Percentiles rank a stretch among this genome's conserved stretches.
These are phyloP conservation scores for Caenorhabditis sp. DNA, from an alignment of 2,888 invertebrate genomes.

Conservation along the genomic window DNA sequence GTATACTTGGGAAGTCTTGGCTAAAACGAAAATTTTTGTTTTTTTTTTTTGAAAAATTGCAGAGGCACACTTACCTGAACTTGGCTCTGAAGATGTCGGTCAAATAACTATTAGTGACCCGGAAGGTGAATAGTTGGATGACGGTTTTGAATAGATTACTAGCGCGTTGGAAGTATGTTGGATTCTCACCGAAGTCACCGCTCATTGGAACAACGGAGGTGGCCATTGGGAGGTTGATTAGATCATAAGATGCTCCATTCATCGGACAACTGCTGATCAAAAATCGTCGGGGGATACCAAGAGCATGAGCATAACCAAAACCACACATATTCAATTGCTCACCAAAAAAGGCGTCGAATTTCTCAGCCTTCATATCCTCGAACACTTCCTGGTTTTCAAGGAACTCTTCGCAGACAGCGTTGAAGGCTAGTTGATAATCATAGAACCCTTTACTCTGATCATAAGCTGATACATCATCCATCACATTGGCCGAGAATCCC, in stretches of 20 bases:
- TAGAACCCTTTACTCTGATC: background rate
- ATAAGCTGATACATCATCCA: background rate
- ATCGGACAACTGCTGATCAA: constrained; percentile 46
- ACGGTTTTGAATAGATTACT: constrained; percentile 9
- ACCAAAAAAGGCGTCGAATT: constrained; percentile 54
- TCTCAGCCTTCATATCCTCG: constrained; percentile 30
- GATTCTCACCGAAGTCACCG: constrained; percentile 12
- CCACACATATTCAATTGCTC: constrained; percentile 57
- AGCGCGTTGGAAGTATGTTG: constrained; percentile 22
- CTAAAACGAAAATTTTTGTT: constrained; percentile 27
- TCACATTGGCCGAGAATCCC: background rate
- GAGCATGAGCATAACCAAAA: constrained; percentile 42
- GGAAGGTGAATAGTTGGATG: background rate
- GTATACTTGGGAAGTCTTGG: constrained; percentile 41
- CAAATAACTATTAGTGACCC: constrained; percentile 6
- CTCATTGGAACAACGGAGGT: constrained; percentile 13
- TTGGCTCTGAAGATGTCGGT: constrained; percentile 11
- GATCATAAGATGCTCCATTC: constrained; percentile 13
- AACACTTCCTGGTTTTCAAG: constrained; percentile 14
- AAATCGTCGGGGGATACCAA: constrained; percentile 48
- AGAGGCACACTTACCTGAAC: constrained; percentile 19
- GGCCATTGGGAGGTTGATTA: constrained; percentile 25
- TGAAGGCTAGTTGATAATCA: background rate
- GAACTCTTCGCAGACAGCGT: constrained; percentile 21
- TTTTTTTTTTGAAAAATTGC: background rate